A percentile compares a stretch with the other conserved stretches of the same genome.
Evolutionary conservation across 2,797 vertebrate species (phyloP).

Genomic region (Anguilla megastoma): DNA sequence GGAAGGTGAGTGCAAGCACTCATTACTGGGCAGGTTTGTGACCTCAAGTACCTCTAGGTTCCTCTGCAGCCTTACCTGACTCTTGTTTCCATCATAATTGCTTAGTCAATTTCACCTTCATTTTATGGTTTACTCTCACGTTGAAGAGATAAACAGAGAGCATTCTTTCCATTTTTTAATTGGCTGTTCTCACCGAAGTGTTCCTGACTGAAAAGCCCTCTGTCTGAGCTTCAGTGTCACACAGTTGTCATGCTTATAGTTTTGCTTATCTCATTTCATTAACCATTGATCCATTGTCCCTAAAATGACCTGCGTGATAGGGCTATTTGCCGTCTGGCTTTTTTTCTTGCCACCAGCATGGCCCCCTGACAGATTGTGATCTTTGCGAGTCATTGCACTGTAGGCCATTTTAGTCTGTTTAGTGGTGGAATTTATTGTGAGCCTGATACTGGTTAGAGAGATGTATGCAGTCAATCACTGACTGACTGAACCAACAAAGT

Average conservation of each 20-base stretch:
- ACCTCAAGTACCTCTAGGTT: conserved; percentile 41
- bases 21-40: conserved; percentile 50
- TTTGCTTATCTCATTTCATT: conserved; percentile 15
- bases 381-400: too few relatives aligned
- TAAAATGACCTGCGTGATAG: not conserved
- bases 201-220: conserved; percentile 32
- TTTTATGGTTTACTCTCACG: conserved; percentile 46
- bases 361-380: not conserved
- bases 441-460: too few relatives aligned
- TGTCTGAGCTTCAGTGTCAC: conserved; percentile 36
- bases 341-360: not conserved
- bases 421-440: too few relatives aligned
- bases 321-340: not conserved
- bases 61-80: conserved; percentile 36
- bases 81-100: conserved; percentile 58
- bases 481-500: too few relatives aligned
- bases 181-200: conserved; percentile 38
- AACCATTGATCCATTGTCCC: not conserved
- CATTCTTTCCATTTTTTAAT: conserved; percentile 45
- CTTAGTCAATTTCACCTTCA: conserved; percentile 55
- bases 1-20: conserved; percentile 36
- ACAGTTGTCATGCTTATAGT: not conserved
- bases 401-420: too few relatives aligned
- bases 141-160: conserved; percentile 5
- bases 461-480: too few relatives aligned